Percentiles rank a stretch among this genome's conserved stretches.
phyloP scores from a whole-genome alignment of 2,888 invertebrate genomes.

The Ligdia adustata region DNA sequence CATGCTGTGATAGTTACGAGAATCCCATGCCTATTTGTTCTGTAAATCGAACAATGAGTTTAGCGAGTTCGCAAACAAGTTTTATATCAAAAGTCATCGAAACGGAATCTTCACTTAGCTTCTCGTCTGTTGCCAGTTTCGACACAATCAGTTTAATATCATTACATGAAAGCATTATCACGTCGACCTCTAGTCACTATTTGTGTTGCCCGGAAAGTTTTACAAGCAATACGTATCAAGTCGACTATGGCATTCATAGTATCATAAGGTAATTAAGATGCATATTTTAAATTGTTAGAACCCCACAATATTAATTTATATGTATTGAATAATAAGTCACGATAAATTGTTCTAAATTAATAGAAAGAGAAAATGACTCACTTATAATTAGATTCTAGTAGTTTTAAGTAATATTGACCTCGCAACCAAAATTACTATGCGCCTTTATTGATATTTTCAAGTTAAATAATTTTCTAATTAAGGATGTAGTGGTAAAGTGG shows the following conservation, averaged over 20 bases:
- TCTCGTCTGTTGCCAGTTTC: conserved; percentile 34
- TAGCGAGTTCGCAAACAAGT: conserved; percentile 34
- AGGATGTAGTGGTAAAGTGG: too few relatives aligned
- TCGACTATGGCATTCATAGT: conserved; percentile 22
- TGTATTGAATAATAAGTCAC: too few relatives aligned
- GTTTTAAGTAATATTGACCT: too few relatives aligned
- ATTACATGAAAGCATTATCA: conserved; percentile 37
- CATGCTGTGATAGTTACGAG: conserved; percentile 22
- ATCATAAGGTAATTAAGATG: not conserved
- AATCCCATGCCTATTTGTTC: conserved; percentile 1
- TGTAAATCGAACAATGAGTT: not conserved
- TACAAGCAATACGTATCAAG: conserved; percentile 20
- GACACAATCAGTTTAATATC: conserved; percentile 45
- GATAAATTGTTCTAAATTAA: too few relatives aligned
- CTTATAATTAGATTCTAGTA: too few relatives aligned
- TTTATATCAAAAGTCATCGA: conserved; percentile 43
- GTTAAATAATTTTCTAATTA: too few relatives aligned
- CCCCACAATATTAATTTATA: too few relatives aligned
- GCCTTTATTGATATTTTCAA: too few relatives aligned
- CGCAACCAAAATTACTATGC: too few relatives aligned
- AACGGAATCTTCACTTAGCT: conserved; percentile 49
- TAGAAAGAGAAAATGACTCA: too few relatives aligned
- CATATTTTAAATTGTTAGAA: too few relatives aligned
- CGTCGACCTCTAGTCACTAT: conserved; percentile 38
- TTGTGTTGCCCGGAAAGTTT: conserved; percentile 29